Percentiles rank a stretch among this genome's conserved stretches.
phyloP scores from a whole-genome alignment of 1,140 invertebrate genomes.

The Ceratina japonica region DNA sequence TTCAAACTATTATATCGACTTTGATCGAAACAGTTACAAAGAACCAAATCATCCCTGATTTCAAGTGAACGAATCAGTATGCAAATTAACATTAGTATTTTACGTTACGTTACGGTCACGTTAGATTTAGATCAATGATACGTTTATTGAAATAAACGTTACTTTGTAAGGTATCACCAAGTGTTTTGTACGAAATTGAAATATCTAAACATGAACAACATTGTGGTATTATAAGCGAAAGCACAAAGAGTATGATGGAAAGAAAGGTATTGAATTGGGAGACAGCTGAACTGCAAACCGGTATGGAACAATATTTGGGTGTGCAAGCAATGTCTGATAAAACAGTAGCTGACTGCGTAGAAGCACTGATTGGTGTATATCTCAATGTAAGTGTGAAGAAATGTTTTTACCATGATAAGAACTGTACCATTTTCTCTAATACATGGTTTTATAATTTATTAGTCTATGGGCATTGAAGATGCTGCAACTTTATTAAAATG shows the following conservation, averaged over 20 bases:
- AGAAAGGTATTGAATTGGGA: constrained; percentile 65
- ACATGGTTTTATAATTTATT: constrained; percentile 59
- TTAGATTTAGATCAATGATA: neutral
- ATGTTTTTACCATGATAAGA: neutral
- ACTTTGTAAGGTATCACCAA: constrained; percentile 69
- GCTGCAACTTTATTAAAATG: constrained; percentile 86
- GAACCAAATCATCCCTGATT: neutral
- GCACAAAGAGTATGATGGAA: constrained; percentile 53
- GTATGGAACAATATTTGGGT: constrained; percentile 77
- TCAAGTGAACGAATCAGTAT: too few species aligned
- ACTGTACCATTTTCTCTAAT: neutral
- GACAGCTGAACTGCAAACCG: constrained; percentile 63
- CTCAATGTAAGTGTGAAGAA: constrained; percentile 80
- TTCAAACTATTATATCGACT: too few species aligned
- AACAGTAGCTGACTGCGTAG: constrained; percentile 89
- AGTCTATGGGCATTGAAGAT: constrained; percentile 80
- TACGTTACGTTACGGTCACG: too few species aligned
- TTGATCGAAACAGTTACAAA: neutral
- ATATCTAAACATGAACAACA: constrained; percentile 75
- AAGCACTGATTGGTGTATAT: constrained; percentile 91
- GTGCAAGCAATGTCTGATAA: constrained; percentile 81
- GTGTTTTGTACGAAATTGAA: constrained; percentile 76
- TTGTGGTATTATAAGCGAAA: constrained; percentile 69
- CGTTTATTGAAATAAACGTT: neutral
- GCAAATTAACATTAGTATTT: too few species aligned